These are phyloP conservation scores for Coreius guichenoti DNA, from an alignment of 2,797 vertebrate genomes.

Conservation along the genomic window DNA sequence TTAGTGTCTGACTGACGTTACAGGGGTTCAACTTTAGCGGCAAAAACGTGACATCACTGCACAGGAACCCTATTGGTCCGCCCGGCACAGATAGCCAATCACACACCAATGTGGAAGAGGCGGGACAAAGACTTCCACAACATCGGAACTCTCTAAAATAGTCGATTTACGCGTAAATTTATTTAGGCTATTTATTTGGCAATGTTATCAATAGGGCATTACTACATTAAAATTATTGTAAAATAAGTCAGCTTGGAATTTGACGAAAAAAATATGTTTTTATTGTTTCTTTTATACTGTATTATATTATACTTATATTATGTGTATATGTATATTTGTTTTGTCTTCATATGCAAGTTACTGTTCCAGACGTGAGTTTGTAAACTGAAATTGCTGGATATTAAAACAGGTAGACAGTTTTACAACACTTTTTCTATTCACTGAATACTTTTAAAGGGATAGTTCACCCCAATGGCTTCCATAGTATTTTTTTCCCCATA, in stretches of 20 bases:
- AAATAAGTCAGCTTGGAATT: neutral
- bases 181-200: neutral
- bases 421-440: no score
- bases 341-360: no score
- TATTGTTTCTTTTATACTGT: neutral
- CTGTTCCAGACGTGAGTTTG: no score
- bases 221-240: neutral
- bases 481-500: no score
- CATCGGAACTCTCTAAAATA: neutral
- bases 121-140: neutral
- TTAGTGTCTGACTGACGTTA: no score
- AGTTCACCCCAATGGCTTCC: no score
- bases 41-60: constrained; percentile 59
- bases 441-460: no score
- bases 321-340: neutral
- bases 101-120: constrained; percentile 1
- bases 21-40: constrained; percentile 75
- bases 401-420: no score
- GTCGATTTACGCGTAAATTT: neutral
- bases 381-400: no score
- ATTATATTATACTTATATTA: neutral
- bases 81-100: constrained; percentile 45
- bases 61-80: constrained; percentile 68
- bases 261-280: neutral
- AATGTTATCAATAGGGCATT: neutral